These are phyloP conservation scores for Pogoniulus pusillus DNA, from an alignment of 2,797 vertebrate genomes.

Conservation along the genomic window DNA sequence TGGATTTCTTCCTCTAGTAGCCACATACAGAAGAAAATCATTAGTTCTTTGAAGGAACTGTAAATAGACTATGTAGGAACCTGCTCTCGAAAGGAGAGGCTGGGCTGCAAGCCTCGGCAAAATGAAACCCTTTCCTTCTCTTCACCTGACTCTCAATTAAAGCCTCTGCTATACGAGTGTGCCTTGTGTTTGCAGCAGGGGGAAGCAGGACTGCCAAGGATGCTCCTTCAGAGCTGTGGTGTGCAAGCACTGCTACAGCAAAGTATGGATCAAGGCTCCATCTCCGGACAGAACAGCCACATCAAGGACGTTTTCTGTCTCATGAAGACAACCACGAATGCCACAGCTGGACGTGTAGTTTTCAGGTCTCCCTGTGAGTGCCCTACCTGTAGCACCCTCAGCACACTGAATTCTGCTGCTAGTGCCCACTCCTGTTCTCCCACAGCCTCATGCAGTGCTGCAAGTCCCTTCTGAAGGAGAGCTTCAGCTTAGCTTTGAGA, in stretches of 20 bases:
- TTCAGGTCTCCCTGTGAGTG: background rate
- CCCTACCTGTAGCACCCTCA: background rate
- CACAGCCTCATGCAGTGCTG: background rate
- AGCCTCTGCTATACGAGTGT: background rate
- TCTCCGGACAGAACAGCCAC: background rate
- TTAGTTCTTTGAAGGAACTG: background rate
- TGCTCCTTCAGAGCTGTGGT: background rate
- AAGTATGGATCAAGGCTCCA: background rate
- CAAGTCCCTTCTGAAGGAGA: rapidly evolving
- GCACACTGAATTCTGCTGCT: background rate
- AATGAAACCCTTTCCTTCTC: background rate
- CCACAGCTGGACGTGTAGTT: background rate
- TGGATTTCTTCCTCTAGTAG: background rate
- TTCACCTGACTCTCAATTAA: background rate
- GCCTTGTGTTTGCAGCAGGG: background rate
- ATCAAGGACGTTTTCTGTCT: background rate
- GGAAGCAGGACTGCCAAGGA: background rate
- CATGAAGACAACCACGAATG: rapidly evolving
- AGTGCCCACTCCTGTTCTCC: background rate
- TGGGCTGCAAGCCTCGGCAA: background rate
- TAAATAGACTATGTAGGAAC: background rate
- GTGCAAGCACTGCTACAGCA: rapidly evolving
- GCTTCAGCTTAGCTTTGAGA: background rate
- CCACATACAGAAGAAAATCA: background rate
- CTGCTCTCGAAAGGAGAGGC: background rate